Evolutionary conservation across 2,888 invertebrate species (phyloP), one percentile per base, ranked within the genome.

Genomic region (Anorthoa munda): DNA sequence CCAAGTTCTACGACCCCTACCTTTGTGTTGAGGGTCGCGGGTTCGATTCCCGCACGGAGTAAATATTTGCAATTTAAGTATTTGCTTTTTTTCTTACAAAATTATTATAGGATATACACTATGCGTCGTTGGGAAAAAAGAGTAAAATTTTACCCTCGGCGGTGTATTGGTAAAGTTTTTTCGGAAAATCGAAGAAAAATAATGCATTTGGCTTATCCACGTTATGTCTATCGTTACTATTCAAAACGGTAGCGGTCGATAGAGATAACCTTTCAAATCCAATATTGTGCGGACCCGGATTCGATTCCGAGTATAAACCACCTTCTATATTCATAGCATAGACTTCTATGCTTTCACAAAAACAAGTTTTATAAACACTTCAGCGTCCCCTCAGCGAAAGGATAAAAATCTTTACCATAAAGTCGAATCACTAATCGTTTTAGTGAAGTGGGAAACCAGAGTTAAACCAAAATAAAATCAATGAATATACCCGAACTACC

Each of bases 91-190:
- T 48, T 53, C 31, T 21, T 31, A 15, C 7, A 60, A 18, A 21
- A 9, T 53, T 53, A 31, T 51, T 21, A 55, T 55, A 4, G 39
- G 26, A 45, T 26, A 48, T 46, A 50, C 17, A 26, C 68, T n/a
- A 56, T 45, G 51, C 75, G 75, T 69, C 70, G 75, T 75, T 76
- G 78, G 75, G 74, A 60, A 55, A 64, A 64, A n/a, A 59, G 46
- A 18, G 39, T 13, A 21, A 15, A 23, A n/a, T 26, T 11, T 67
- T 51, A 48, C 70, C 69, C 69, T 69, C 56, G 82, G 79, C 75
- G 82, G 75, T 79, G 84, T 84, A 79, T 85, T 85, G 84, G 84
- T 84, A 79, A 84, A 82, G 84, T 82, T 83, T 58, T 58, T 31
- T 63, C 59, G 53, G 56, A 31, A 46, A 18, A 51, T 23, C 48